Evolutionary conservation across 2,113 vertebrate species (phyloP).

Genomic region (Rhinichthys klamathensis): DNA sequence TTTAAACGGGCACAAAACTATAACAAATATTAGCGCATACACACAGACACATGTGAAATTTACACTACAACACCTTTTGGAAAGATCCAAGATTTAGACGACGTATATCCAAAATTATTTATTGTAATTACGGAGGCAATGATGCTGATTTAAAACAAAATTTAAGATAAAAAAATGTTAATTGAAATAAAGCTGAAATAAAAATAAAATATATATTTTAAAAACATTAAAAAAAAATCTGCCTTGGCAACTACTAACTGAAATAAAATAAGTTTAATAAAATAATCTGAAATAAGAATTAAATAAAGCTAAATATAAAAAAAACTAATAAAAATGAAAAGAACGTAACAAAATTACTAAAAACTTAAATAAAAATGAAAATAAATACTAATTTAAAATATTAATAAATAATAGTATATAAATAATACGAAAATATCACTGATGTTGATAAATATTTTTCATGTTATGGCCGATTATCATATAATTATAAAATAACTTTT

Average conservation of each 20-base stretch:
- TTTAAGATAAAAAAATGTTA: background rate
- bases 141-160: background rate
- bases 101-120: background rate
- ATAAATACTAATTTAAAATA: background rate
- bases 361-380: background rate
- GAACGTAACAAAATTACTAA: background rate
- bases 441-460: background rate
- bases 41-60: background rate
- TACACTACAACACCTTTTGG: background rate
- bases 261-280: background rate
- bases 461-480: background rate
- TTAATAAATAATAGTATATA: background rate
- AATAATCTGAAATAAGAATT: background rate
- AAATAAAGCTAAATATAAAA: too few relatives aligned
- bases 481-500: too few relatives aligned
- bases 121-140: background rate
- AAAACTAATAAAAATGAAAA: background rate
- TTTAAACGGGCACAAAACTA: background rate
- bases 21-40: conserved; percentile 9
- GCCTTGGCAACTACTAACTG: too few relatives aligned
- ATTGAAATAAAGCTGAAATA: background rate
- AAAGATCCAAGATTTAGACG: background rate
- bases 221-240: too few relatives aligned
- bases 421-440: background rate
- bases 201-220: too few relatives aligned